Base-by-base conservation (phyloP, 2,888 invertebrate species). In the Hirtodrosophila duncani region DNA sequence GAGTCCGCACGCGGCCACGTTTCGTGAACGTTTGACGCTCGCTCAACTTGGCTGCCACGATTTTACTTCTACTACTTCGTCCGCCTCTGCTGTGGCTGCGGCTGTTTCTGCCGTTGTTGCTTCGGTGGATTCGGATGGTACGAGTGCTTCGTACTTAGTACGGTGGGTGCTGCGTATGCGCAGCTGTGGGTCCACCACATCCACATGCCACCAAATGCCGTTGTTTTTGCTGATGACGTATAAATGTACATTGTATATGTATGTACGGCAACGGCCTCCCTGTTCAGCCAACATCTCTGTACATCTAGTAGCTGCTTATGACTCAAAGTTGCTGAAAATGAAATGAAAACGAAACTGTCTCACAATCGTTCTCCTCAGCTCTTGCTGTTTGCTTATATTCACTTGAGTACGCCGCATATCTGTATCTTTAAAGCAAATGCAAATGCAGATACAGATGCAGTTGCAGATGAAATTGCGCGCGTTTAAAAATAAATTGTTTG, bases 1-100 rank as follows among this genome's bases (percentile, higher is more conserved):
- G 37, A 39, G 68, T 71, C 84, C 80, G 75, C 66, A 83, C 82
- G 72, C 80, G 82, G 68, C 71, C 67, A 80, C 78, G 79, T 71
- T 77, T 84, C 78, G 74, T 72, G 69, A 74, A 70, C 78, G 81
- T 84, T 81, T 83, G 81, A 67, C 55, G 63, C 59, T 55, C 49
- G 33, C 56, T n/a, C 27, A 31, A 17, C 42, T 53, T 60, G 62
- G 48, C 48, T 50, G 81, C 56, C 74, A 68, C 78, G 74, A 78
- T 81, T 65, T 72, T 78, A 81, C 79, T 75, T 46, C 52, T 51
- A 41, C 72, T 69, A 50, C 51, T 41, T 9, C 21, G 37, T 5
- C 17, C 34, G 30, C 56, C 33, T 30, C 46, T 31, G 21, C 27
- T 14, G 33, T 34, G 11, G 33, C 42, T 49, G 49, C 56, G 51